A percentile compares a stretch with the other conserved stretches of the same genome.
Evolutionary conservation across 2,888 invertebrate species (phyloP).

Genomic region (Tenodera sinensis): DNA sequence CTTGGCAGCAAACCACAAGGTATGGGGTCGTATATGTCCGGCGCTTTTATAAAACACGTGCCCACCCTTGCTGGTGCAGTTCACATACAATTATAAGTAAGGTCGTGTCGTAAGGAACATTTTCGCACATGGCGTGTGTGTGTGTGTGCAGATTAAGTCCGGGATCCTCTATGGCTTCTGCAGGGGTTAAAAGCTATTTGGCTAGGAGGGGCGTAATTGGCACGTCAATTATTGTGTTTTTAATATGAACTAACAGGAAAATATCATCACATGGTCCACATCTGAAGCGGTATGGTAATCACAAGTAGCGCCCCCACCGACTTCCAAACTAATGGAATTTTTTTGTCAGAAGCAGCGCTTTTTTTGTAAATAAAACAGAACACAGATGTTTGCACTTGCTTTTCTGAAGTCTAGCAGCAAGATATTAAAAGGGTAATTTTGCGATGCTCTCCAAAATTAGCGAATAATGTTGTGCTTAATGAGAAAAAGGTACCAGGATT

Average conservation of each 20-base stretch:
- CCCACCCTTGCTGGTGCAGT: neutral
- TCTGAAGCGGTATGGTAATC: neutral
- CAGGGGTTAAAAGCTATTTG: constrained; percentile 11
- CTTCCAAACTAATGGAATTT: constrained; percentile 12
- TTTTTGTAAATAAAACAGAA: neutral
- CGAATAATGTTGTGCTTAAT: neutral
- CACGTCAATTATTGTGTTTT: constrained; percentile 18
- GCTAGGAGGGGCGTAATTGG: constrained; percentile 4
- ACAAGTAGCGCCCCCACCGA: neutral
- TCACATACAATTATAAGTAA: constrained; percentile 17
- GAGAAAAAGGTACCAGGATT: neutral
- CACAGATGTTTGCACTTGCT: neutral
- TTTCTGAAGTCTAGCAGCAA: neutral
- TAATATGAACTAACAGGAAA: constrained; percentile 17
- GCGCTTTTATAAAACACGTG: constrained; percentile 5
- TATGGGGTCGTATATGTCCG: constrained; percentile 15
- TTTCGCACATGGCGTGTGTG: neutral
- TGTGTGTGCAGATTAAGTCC: constrained; percentile 4
- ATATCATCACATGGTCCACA: neutral
- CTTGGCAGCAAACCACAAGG: constrained; percentile 4
- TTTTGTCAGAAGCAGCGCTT: neutral
- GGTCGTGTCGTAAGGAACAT: constrained; percentile 16
- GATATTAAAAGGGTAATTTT: neutral
- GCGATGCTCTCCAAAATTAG: neutral
- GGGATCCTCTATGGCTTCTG: neutral